Base-by-base conservation (phyloP, 2,113 vertebrate species). In the Thinocorus orbignyianus region DNA sequence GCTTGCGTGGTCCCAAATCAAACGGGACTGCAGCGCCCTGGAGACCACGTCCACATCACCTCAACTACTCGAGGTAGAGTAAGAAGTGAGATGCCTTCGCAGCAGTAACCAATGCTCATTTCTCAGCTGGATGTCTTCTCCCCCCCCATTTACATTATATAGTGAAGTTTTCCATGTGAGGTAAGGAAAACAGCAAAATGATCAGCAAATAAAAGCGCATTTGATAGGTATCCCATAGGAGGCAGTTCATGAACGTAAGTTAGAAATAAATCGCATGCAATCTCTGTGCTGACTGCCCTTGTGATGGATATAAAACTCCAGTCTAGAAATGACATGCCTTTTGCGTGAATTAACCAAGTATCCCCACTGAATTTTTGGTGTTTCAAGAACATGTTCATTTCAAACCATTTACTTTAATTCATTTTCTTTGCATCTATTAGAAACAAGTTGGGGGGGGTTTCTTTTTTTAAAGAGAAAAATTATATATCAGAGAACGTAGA, bases 11-110 rank as follows among this genome's bases (percentile, higher is more conserved):
- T 37, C 4, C 2, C 42, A 55, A 70, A 51, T 6, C 58, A 65
- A 33, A 62, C 0, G 0, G 6, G 4, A 46, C 55, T 49, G 30
- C 33, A 74, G 24, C 3, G 2, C 26, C 25, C 54, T 31, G 17
- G 13, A 20, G 42, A 65, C 55, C 17, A 68, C 4, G n/a, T 37
- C 52, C 54, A 20, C 17, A 73, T 24, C 30, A 88, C 58, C 31
- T 82, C 54, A 77, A 26, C 49, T 42, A 24, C 31, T 42, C 0
- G 0, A 70, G 44, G 13, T 16, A 17, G 55, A 81, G 55, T 62
- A 33, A 93, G 70, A 77, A 25, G 16, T 0, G 3, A 80, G 48
- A 17, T 80, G 48, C 33, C 68, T 71, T 61, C 73, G 22, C 11
- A 65, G 58, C 0, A 88, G 26, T 68, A 72, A 91, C 44, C 87